Evolutionary conservation across 2,797 vertebrate species (phyloP), one percentile per base, ranked within the genome.

Genomic region (Balearica regulorum): DNA sequence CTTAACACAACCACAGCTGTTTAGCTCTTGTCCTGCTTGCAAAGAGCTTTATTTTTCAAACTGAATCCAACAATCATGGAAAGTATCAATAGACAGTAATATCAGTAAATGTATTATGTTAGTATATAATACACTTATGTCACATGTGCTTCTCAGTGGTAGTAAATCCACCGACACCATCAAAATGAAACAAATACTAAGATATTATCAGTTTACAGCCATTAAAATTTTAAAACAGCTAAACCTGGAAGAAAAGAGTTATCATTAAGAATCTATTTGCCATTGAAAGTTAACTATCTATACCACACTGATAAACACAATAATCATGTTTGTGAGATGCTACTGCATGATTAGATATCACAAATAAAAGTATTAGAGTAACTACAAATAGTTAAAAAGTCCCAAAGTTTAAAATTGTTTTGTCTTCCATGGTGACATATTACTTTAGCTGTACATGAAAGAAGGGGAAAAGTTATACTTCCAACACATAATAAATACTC

Each of bases 111-210:
- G 11, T 6, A 53, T 73, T 85, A 68, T 1, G 0, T 76, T 93
- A 89, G 43, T 68, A 88, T 83, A 49, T 91, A 95, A 94, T 94
- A 86, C 57, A 66, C 80, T 92, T 95, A 91, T 94, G 87, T 81
- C 86, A 91, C 73, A 78, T 91, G 97, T 97, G 43, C 18, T 96
- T 97, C 95, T 95, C 66, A 93, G 70, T 95, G 73, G 96, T 62
- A 97, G 77, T 97, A 97, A 98, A 98, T 97, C 95, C 55, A 97
- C 82, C 87, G 95, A 97, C 96, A 96, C 95, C 65, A 91, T 35
- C 60, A 93, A 97, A 97, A 97, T 97, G 62, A 97, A 97, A 80
- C 79, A 94, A 95, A 93, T 93, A 94, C 94, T 95, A 94, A 94
- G 55, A 94, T 78, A 84, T 72, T 86, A 92, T 83, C 64, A 90